A percentile compares a stretch with the other conserved stretches of the same genome.
Evolutionary conservation across 2,888 invertebrate genomes (phyloP).

Genomic region (Xestia c-nigrum): DNA sequence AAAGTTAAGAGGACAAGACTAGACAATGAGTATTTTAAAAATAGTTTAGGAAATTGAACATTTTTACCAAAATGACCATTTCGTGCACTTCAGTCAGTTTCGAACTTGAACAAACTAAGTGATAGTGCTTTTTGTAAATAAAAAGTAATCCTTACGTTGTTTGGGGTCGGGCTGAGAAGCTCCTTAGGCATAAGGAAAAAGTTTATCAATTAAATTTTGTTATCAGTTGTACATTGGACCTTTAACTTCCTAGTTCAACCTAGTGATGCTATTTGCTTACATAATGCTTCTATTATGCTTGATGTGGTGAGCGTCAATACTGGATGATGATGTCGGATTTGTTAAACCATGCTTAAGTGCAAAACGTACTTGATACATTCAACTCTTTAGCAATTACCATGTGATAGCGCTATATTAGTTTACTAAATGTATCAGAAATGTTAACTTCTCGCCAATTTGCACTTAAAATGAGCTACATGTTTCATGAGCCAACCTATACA

Average conservation of each 20-base stretch:
- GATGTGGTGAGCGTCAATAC: slow-evolving; percentile 44
- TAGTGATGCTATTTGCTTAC: slow-evolving; percentile 39
- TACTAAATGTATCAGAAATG: slow-evolving; percentile 3
- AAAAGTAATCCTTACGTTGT: slow-evolving; percentile 81
- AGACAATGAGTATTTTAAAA: slow-evolving; percentile 23
- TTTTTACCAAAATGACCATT: slow-evolving; percentile 34
- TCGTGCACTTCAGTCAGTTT: slow-evolving; percentile 60
- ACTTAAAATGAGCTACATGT: slow-evolving; percentile 47
- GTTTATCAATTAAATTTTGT: slow-evolving; percentile 68
- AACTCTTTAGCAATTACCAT: slow-evolving; percentile 17
- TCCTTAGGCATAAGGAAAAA: slow-evolving; percentile 81
- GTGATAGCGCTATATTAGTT: slow-evolving; percentile 8
- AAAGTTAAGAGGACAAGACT: no score
- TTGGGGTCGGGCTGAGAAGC: slow-evolving; percentile 85
- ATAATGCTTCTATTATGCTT: slow-evolving; percentile 47
- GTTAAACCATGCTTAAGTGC: slow-evolving; percentile 47
- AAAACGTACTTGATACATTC: slow-evolving; percentile 11
- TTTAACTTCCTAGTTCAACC: slow-evolving; percentile 65
- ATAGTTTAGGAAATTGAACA: slow-evolving; percentile 22
- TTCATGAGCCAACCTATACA: slow-evolving; percentile 52
- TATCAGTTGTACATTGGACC: slow-evolving; percentile 85
- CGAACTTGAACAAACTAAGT: slow-evolving; percentile 54
- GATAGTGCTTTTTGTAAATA: slow-evolving; percentile 67
- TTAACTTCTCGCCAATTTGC: slow-evolving; percentile 29
- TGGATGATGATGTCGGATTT: slow-evolving; percentile 31